Evolutionary conservation across 2,888 invertebrate species (phyloP), one percentile per base, ranked within the genome.

Genomic region (Trichacis sp.): DNA sequence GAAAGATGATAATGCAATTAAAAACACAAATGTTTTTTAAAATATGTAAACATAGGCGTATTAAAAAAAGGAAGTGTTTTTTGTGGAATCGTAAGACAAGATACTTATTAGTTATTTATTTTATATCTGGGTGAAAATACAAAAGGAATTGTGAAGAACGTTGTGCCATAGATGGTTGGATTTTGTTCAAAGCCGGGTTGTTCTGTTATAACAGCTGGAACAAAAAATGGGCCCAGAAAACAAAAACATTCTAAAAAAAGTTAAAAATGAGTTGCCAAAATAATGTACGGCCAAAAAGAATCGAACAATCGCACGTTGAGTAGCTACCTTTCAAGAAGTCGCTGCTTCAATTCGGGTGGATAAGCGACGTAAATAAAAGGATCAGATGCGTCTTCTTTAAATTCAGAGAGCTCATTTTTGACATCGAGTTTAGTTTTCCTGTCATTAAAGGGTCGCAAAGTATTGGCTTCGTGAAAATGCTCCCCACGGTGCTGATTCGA

Each of bases 351-450:
- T 85, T 94, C 94, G 36, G 93, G 93, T 73, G 94, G 94, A 87
- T 94, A 94, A 53, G 93, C 92, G 73, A 94, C 94, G 85, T 94
- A 94, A 79, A 94, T 94, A 84, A 94, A 94, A 82, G 92, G 92
- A 69, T 86, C 86, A n/a, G 81, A 77, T 73, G 77, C 73, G 2
- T 80, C 79, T 19, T 79, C 78, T n/a, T 77, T 68, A 3, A 70
- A 61, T 5, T 77, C 72, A 24, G 74, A 38, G 24, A 73, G 59
- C 18, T 78, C 78, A 15, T 78, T 80, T 5, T 69, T 73, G 1
- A 73, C 70, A 6, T 82, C 79, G 30, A 71, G 71, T 64, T 80
- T 79, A 12, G 70, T 64, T 24, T 80, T 73, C 59, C 77, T 70
- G 11, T 77, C 78, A 15, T 73, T 71, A 38, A 70, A 70, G 38